Percentiles rank a stretch among this genome's conserved stretches.
Evolutionary conservation across 2,797 vertebrate genomes (phyloP).

Genomic region (Sebastes iracundus): DNA sequence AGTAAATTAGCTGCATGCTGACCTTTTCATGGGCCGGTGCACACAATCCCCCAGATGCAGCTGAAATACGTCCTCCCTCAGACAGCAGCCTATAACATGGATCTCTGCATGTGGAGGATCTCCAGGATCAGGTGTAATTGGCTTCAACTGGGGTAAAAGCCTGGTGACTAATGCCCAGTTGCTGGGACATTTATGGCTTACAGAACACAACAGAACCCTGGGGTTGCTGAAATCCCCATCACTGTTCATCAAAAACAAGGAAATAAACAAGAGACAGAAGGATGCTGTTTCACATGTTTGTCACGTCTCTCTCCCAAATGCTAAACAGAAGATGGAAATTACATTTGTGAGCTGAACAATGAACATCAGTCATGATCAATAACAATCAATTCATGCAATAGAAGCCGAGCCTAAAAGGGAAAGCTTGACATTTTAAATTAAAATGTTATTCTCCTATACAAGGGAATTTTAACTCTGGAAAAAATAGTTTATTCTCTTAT

Average conservation of each 20-base stretch:
- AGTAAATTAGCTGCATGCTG: constrained; percentile 57
- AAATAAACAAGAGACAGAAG: constrained; percentile 33
- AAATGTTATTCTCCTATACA: constrained; percentile 62
- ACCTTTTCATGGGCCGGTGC: constrained; percentile 53
- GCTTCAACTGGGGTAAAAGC: constrained; percentile 19
- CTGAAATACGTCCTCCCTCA: constrained; percentile 28
- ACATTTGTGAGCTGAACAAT: constrained; percentile 70
- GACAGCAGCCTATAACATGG: constrained; percentile 30
- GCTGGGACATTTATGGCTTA: neutral
- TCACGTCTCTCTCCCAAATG: constrained; percentile 61
- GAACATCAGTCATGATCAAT: constrained; percentile 78
- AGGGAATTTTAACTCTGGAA: constrained; percentile 14
- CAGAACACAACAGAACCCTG: constrained; percentile 1
- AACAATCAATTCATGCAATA: constrained; percentile 69
- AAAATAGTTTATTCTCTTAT: constrained; percentile 4
- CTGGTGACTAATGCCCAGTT: constrained; percentile 10
- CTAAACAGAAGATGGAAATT: constrained; percentile 74
- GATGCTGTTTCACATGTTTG: constrained; percentile 32
- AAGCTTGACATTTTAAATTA: constrained; percentile 69
- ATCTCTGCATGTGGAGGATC: constrained; percentile 25
- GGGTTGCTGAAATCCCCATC: constrained; percentile 7
- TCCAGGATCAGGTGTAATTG: constrained; percentile 44
- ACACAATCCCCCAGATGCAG: constrained; percentile 30
- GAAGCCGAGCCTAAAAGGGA: constrained; percentile 53
- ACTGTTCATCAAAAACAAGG: constrained; percentile 30